Percentiles rank a stretch among this genome's conserved stretches.
Conservation (phyloP, 2,888 invertebrate species). For the Octodonta nipae region DNA sequence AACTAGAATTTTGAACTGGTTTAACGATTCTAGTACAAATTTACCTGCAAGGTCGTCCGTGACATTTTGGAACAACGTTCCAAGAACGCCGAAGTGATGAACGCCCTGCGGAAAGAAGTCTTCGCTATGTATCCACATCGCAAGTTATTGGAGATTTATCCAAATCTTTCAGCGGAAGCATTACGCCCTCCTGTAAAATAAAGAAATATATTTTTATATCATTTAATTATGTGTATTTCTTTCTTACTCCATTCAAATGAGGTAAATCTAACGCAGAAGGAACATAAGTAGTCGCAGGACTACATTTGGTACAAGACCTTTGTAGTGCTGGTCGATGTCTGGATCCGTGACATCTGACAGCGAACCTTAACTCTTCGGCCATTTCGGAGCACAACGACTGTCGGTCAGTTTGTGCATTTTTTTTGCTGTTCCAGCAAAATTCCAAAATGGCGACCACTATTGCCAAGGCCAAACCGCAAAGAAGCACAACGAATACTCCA, state of each 20-base stretch:
- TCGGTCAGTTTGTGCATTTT: conserved; percentile 67
- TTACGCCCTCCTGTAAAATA: conserved; percentile 45
- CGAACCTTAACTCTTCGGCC: conserved; percentile 83
- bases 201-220: too few relatives aligned
- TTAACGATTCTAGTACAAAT: not conserved
- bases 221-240: too few relatives aligned
- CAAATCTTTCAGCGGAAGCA: conserved; percentile 52
- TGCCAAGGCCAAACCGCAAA: conserved; percentile 81
- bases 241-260: conserved; percentile 41
- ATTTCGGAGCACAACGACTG: conserved; percentile 89
- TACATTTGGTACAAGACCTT: conserved; percentile 62
- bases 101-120: conserved; percentile 31
- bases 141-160: conserved; percentile 48
- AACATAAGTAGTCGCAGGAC: conserved; percentile 61
- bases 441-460: conserved; percentile 86
- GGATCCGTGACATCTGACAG: conserved; percentile 74
- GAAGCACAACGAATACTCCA: conserved; percentile 91
- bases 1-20: too few relatives aligned
- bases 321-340: conserved; percentile 67
- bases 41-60: conserved; percentile 30
- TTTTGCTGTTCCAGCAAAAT: conserved; percentile 88
- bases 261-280: conserved; percentile 46
- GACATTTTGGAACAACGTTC: conserved; percentile 33
- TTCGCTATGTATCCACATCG: conserved; percentile 43
- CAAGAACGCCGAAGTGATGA: conserved; percentile 31